Percentiles rank a stretch among this genome's conserved stretches.
Evolutionary conservation across 2,113 vertebrate genomes (phyloP).

Genomic region (Peromyscus polionotus): DNA sequence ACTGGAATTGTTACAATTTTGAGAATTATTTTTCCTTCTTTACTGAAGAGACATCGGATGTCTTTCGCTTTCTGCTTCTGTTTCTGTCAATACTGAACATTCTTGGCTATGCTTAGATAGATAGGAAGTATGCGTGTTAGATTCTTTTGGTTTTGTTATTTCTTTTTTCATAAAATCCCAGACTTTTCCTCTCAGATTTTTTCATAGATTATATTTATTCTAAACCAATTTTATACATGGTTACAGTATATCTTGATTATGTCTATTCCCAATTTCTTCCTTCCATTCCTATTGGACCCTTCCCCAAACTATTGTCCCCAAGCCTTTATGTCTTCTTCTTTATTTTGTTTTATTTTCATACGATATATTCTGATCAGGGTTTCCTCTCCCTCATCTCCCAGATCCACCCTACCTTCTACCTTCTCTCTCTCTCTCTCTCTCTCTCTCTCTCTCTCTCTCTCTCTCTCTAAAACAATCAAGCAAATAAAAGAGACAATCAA

Average conservation of each 20-base stretch:
- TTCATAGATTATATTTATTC: background rate
- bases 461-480: background rate
- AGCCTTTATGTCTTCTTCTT: background rate
- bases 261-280: background rate
- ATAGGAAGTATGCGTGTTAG: background rate
- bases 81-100: background rate
- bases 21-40: background rate
- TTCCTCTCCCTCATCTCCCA: background rate
- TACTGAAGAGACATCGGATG: background rate
- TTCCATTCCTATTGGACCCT: background rate
- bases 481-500: background rate
- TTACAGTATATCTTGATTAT: background rate
- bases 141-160: background rate
- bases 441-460: background rate
- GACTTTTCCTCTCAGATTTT: background rate
- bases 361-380: background rate
- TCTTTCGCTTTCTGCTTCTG: background rate
- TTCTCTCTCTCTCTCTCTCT: background rate
- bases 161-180: background rate
- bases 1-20: constrained; percentile 15
- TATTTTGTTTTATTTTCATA: background rate
- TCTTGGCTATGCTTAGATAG: background rate
- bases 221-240: background rate
- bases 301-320: background rate
- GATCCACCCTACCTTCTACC: background rate